Conservation (phyloP, 2,113 vertebrate species). For the Etia nguti region DNA sequence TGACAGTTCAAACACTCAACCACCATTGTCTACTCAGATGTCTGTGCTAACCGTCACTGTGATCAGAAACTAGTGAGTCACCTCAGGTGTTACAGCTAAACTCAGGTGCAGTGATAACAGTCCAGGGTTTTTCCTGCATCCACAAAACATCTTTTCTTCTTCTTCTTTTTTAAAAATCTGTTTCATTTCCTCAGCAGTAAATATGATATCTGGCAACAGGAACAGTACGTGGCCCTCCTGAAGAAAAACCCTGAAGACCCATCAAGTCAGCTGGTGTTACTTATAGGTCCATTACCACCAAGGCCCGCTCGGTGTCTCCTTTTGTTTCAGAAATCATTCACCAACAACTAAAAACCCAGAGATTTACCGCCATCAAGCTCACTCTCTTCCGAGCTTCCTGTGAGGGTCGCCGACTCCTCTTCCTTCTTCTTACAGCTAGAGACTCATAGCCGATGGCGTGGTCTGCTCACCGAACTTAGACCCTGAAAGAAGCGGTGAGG, state of each 20-base stretch:
- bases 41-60: background rate
- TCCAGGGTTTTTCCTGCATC: background rate
- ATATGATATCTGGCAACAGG: background rate
- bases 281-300: background rate
- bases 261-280: background rate
- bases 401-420: background rate
- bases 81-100: background rate
- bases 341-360: background rate
- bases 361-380: rapidly evolving
- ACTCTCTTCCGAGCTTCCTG: background rate
- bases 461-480: background rate
- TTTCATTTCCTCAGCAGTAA: background rate
- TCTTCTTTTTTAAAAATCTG: rapidly evolving
- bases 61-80: background rate
- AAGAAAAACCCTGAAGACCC: background rate
- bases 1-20: background rate
- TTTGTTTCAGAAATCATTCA: background rate
- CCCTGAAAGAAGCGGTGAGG: background rate
- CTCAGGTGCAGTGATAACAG: rapidly evolving
- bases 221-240: background rate
- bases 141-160: background rate
- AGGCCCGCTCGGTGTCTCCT: rapidly evolving
- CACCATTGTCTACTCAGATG: background rate
- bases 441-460: background rate
- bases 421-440: background rate